Conservation (phyloP, 1,140 invertebrate genomes). For the Asobara japonica region DNA sequence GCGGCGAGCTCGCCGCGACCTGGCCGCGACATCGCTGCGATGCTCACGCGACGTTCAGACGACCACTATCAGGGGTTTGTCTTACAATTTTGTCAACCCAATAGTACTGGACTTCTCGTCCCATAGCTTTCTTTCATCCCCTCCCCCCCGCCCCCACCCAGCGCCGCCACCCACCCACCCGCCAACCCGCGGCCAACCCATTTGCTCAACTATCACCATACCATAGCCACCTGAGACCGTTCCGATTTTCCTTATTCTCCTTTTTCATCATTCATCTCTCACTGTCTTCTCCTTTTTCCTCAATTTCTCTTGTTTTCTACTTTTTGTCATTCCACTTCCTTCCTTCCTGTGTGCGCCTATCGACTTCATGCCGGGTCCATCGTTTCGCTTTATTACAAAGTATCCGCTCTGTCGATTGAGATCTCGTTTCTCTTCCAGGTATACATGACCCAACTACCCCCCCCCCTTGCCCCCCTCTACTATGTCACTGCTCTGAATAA, state of each 20-base stretch:
- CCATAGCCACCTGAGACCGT: constrained; percentile 23
- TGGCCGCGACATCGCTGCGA: no score
- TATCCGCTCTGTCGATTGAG: constrained; percentile 41
- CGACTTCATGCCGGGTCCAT: not conserved
- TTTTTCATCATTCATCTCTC: constrained; percentile 1
- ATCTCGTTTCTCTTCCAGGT: constrained; percentile 27
- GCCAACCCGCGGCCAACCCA: no score
- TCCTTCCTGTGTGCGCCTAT: constrained; percentile 9
- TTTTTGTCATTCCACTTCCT: not conserved
- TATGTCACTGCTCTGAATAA: constrained; percentile 41
- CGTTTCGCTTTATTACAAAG: constrained; percentile 45
- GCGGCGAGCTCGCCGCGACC: no score
- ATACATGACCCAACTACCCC: constrained; percentile 28
- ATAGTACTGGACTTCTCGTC: constrained; percentile 24
- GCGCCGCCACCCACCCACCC: no score
- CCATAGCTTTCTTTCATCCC: constrained; percentile 17
- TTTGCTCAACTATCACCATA: constrained; percentile 17
- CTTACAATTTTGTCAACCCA: constrained; percentile 33
- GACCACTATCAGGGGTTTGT: no score
- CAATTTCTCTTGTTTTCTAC: constrained; percentile 21
- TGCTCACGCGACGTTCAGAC: no score
- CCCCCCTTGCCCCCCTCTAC: not conserved
- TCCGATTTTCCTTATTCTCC: constrained; percentile 17
- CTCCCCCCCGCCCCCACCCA: not conserved
- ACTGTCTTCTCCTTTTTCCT: not conserved